These are phyloP conservation scores for Eulemur rufifrons DNA, from an alignment of 2,113 vertebrate genomes.

Conservation along the genomic window DNA sequence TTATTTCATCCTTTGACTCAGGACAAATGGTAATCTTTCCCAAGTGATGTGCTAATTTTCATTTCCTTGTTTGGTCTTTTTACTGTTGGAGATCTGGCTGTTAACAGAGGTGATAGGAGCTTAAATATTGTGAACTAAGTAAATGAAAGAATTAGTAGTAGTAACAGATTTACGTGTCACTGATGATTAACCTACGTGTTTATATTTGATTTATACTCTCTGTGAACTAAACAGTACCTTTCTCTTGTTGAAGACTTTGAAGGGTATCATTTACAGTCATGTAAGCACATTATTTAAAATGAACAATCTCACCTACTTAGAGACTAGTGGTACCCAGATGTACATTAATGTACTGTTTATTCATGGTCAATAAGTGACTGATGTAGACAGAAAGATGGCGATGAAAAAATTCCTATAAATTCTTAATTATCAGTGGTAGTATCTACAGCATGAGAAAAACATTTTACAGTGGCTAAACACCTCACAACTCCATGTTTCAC, in stretches of 20 bases:
- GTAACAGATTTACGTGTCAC: not conserved
- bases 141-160: not conserved
- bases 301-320: not conserved
- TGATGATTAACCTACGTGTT: not conserved
- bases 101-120: not conserved
- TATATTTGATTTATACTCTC: not conserved
- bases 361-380: not conserved
- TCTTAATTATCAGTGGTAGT: not conserved
- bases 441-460: not conserved
- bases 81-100: not conserved
- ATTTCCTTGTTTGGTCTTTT: not conserved
- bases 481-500: not conserved
- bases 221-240: not conserved
- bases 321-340: not conserved
- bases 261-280: not conserved
- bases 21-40: not conserved
- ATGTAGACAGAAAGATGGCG: not conserved
- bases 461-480: not conserved
- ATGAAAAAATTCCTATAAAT: not conserved
- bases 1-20: not conserved
- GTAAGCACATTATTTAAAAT: not conserved
- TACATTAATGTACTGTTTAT: not conserved
- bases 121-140: slow-evolving; percentile 3
- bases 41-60: not conserved
- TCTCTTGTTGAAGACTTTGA: not conserved